Conservation (phyloP, 2,797 vertebrate species). For the Garrulus glandarius region DNA sequence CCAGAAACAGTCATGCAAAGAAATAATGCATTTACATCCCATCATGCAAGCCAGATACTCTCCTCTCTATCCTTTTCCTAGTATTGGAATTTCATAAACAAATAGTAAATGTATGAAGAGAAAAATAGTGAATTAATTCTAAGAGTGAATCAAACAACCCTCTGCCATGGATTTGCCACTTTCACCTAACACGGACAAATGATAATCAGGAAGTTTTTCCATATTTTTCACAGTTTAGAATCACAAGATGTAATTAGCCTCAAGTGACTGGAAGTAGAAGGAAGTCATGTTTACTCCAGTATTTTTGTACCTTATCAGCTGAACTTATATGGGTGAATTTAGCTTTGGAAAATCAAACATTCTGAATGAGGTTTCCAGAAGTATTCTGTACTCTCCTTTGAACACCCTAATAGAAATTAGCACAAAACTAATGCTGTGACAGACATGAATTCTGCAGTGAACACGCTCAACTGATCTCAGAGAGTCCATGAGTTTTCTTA, state of each 20-base stretch:
- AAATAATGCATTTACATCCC: slow-evolving; percentile 43
- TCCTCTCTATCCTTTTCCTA: slow-evolving; percentile 18
- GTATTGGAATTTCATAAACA: not conserved
- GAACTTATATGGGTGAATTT: not conserved
- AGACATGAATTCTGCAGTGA: not conserved
- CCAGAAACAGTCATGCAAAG: slow-evolving; percentile 51
- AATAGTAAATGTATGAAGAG: not conserved
- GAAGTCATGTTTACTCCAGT: not conserved
- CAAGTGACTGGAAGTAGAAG: slow-evolving; percentile 8
- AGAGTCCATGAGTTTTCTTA: not conserved
- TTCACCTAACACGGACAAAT: not conserved
- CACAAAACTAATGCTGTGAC: not conserved
- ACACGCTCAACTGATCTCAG: not conserved
- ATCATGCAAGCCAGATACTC: slow-evolving; percentile 61
- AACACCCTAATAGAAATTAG: not conserved
- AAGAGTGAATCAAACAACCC: not conserved
- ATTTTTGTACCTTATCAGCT: not conserved
- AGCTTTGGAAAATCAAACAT: not conserved
- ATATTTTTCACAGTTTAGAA: not conserved
- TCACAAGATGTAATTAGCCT: not conserved
- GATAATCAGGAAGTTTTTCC: not conserved
- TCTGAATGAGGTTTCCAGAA: not conserved
- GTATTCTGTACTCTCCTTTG: not conserved
- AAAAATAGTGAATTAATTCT: not conserved
- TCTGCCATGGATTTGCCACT: not conserved